A percentile compares a stretch with the other conserved stretches of the same genome.
Conservation (phyloP, 2,888 invertebrate species). For the Tortricodes alternella region DNA sequence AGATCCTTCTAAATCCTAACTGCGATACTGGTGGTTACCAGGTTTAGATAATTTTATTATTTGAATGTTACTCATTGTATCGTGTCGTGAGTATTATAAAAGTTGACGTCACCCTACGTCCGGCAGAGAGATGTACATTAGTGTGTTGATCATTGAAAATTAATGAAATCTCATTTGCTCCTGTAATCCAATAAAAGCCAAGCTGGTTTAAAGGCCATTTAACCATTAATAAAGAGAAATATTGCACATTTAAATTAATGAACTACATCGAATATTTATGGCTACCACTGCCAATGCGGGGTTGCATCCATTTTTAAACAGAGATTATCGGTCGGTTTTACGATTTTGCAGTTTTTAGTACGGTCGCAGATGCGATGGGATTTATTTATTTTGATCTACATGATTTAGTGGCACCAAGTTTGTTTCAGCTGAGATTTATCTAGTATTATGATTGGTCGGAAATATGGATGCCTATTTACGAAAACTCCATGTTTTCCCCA, state of each 20-base stretch:
- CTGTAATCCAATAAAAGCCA: conserved; percentile 43
- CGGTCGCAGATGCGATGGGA: conserved; percentile 32
- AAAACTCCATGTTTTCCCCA: too few relatives aligned
- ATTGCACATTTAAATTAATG: conserved; percentile 52
- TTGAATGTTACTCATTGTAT: too few relatives aligned
- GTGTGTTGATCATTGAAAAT: conserved; percentile 50
- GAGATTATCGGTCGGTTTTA: conserved; percentile 35
- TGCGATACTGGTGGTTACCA: too few relatives aligned
- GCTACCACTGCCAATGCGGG: conserved; percentile 36
- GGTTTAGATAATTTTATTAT: too few relatives aligned
- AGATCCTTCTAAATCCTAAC: too few relatives aligned
- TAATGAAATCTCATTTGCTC: conserved; percentile 53
- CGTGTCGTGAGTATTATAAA: too few relatives aligned
- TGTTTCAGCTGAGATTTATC: conserved; percentile 11
- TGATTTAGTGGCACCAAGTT: conserved; percentile 23
- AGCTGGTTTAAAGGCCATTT: conserved; percentile 24
- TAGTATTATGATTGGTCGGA: conserved; percentile 13
- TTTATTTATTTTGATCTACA: conserved; percentile 22
- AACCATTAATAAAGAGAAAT: conserved; percentile 40
- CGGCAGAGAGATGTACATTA: conserved; percentile 34
- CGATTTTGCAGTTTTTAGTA: conserved; percentile 36
- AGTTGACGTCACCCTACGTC: background rate
- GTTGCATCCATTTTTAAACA: conserved; percentile 44
- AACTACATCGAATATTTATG: conserved; percentile 51
- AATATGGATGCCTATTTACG: too few relatives aligned